A percentile compares a stretch with the other conserved stretches of the same genome.
phyloP scores from a whole-genome alignment of 2,888 invertebrate genomes.

The Drosophila nigritarsus region DNA sequence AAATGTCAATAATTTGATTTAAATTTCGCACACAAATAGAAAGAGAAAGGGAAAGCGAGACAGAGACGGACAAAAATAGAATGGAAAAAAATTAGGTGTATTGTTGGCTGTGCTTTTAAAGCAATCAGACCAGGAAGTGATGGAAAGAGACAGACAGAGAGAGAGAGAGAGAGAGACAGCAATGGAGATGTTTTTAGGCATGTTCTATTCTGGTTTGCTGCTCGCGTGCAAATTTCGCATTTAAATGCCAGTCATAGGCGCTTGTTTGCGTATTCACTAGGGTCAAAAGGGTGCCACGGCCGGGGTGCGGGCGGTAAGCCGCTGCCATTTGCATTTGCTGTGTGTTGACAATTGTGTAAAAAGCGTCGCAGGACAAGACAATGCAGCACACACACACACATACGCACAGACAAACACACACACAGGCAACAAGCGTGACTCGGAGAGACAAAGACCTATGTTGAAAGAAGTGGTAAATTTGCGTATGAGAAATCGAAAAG shows the following conservation, averaged over 20 bases:
- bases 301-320: not conserved
- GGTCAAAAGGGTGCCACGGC: conserved; percentile 5
- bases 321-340: conserved; percentile 64
- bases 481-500: conserved; percentile 68
- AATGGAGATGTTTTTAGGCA: conserved; percentile 11
- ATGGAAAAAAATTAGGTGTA: conserved; percentile 32
- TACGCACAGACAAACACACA: conserved; percentile 6
- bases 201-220: conserved; percentile 59
- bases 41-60: conserved; percentile 3
- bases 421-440: conserved; percentile 5
- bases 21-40: conserved; percentile 65
- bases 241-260: conserved; percentile 78
- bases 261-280: conserved; percentile 66
- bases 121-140: conserved; percentile 54
- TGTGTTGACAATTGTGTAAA: conserved; percentile 77
- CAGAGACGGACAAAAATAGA: not conserved
- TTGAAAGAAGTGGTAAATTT: conserved; percentile 58
- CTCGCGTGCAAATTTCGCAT: conserved; percentile 80
- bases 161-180: conserved; percentile 4
- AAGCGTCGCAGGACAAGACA: conserved; percentile 63
- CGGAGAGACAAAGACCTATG: conserved; percentile 6
- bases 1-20: conserved; percentile 81
- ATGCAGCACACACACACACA: conserved; percentile 46
- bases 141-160: not conserved
- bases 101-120: conserved; percentile 61